Percentiles rank a stretch among this genome's conserved stretches.
phyloP scores from a whole-genome alignment of 2,888 invertebrate genomes.

The Cancer borealis region DNA sequence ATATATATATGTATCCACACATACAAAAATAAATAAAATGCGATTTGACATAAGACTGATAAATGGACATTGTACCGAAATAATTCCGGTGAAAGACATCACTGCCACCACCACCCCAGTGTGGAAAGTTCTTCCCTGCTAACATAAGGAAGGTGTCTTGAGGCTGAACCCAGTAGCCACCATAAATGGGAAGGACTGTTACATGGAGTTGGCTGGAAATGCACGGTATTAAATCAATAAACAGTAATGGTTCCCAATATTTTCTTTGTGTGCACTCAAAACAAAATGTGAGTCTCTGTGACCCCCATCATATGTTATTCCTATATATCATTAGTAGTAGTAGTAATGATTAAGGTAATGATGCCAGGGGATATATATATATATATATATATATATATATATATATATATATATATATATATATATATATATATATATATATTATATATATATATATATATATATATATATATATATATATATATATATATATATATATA shows the following conservation, averaged over 20 bases:
- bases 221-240: background rate
- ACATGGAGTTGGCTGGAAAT: background rate
- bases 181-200: background rate
- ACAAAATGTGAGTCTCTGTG: too few species aligned
- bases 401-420: too few species aligned
- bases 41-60: background rate
- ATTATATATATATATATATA: too few species aligned
- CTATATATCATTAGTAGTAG: too few species aligned
- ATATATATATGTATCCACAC: background rate
- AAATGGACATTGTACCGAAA: background rate
- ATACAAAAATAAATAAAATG: background rate
- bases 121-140: conserved; percentile 2
- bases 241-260: background rate
- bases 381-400: too few species aligned
- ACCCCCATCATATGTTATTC: too few species aligned
- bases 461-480: too few species aligned
- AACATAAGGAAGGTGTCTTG: background rate
- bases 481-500: too few species aligned
- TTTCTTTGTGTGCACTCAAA: too few species aligned
- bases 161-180: conserved; percentile 1
- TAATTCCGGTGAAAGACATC: background rate
- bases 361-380: too few species aligned
- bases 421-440: too few species aligned
- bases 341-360: too few species aligned
- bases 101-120: background rate